Evolutionary conservation across 1,140 invertebrate species (phyloP), one percentile per base, ranked within the genome.

Genomic region (Hirudo medicinalis): DNA sequence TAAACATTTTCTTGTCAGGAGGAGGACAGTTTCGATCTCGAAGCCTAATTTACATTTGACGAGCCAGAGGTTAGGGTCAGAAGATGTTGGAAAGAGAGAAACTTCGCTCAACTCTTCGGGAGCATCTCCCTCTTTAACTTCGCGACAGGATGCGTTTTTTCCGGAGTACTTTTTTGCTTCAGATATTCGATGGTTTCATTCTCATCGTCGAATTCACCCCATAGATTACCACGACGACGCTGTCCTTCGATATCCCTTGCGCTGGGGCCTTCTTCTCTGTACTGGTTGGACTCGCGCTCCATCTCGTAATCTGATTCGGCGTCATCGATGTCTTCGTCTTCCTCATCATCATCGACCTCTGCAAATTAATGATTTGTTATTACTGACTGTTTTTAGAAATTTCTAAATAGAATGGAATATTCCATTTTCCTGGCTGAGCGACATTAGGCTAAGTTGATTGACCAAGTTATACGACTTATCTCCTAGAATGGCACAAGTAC

Each of bases 51-150:
- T 87, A 82, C 95, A 98, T 80, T 94, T 95, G 0, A 99, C 89
- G 88, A 98, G 93, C 95, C 96, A 99, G 72, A 99, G 83, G 84
- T 98, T 99, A 0, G 96, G 95, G 84, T 99, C 96, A 87, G 96
- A 97, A 25, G 97, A 94, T 71, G 91, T 92, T 6, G 95, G 95
- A 22, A 98, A 79, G 6, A 97, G 84, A 3, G 93, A 95, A 81
- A 97, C 94, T 79, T 98, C 94, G 0, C 92, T 95, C 73, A 99
- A 98, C 84, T 97, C 94, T 85, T 98, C 93, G 0, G 91, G 92
- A 88, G 96, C 92, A 79, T 97, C 92, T 68, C 81, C 91, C 67
- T 91, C 91, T 81, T 94, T 91, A n/a, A 92, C 91, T 76, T 91
- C 89, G 69, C 89, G 85, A 43, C 88, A 86, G 5, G 88, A 88